Evolutionary conservation across 1,140 invertebrate genomes (phyloP), one percentile per base, ranked within the genome.

Genomic region (Araneus ventricosus): DNA sequence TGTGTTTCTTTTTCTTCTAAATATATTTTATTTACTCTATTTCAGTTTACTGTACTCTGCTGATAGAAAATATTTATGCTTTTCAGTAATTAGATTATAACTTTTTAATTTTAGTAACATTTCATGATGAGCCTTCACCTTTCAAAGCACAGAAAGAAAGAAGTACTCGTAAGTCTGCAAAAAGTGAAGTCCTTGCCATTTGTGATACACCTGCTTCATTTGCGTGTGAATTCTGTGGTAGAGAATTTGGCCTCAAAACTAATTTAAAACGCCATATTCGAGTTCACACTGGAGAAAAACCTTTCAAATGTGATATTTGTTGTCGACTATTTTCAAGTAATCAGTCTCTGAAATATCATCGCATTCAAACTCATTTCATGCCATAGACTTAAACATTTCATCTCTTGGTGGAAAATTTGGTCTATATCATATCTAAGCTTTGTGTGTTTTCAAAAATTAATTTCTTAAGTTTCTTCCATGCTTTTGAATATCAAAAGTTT

Each of bases 211-310:
- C 70, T 22, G 20, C n/a, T 34, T 22, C n/a, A 79, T 79, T 22
- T 41, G 17, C 24, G 22, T 82, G 80, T 82, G 1, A 41, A n/a
- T 82, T 82, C 39, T 82, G 80, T 39, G 39, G 80, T 82, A 82
- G 39, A 82, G 22, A 61, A 61, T 61, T 61, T 61, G 24, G 20
- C 24, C 24, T 22, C 20, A 61, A 61, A n/a, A n/a, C 59, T 22
- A 22, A 61, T 61, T 61, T 61, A 61, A 22, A 61, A 61, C 22
- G 59, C 5, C 59, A 61, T 61, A 24, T 61, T 3, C 59, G 24
- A 41, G 52, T 63, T 24, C 88, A 90, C 24, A 90, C 88, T 80
- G 70, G 70, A 37, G 88, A 90, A 79, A 90, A 90, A 80, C 88
- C 88, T 30, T 90, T 79, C n/a, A 30, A 79, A 24, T 90, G 88